Evolutionary conservation across 2,888 invertebrate species (phyloP), one percentile per base, ranked within the genome.

Genomic region (Amphipyra berbera): DNA sequence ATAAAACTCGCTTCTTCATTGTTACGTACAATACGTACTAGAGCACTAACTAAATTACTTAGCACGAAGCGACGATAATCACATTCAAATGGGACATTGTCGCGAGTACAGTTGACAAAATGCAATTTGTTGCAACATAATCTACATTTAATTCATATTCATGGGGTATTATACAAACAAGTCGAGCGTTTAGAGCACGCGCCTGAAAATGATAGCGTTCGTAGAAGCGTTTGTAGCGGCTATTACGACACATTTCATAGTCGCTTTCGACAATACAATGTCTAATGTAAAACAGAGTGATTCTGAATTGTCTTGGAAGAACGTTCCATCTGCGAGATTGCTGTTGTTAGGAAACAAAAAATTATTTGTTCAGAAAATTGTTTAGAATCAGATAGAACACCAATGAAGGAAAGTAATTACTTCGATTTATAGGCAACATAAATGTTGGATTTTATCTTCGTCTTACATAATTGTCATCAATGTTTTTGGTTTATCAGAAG

Each of bases 281-380:
- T 78, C 69, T 74, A 73, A 76, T 80, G 78, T 67, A 74, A 73
- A 80, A 68, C 69, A 68, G 76, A 76, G 72, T 64, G 78, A 76
- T 73, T 73, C 65, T 63, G 68, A 72, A 82, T 78, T 74, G 74
- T 78, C 71, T 65, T 57, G 65, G 52, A 65, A 61, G 67, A 59
- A 55, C 52, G 49, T 74, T 73, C 48, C 66, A 61, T 79, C 55
- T 71, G 53, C 55, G 44, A 62, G 61, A 73, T 81, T 73, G 61
- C 52, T 64, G 57, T 54, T 61, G 55, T 67, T 54, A 65, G 61
- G 54, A 59, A 52, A 61, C 59, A 61, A 64, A 65, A 59, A 59
- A 44, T 58, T 68, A 63, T 58, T 61, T 55, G 44, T 37, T 42
- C 27, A 27, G 33, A 56, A 13, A 57, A 54, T 40, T 21, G 30